Conservation (phyloP, 2,113 vertebrate species). For the Alosa alosa region DNA sequence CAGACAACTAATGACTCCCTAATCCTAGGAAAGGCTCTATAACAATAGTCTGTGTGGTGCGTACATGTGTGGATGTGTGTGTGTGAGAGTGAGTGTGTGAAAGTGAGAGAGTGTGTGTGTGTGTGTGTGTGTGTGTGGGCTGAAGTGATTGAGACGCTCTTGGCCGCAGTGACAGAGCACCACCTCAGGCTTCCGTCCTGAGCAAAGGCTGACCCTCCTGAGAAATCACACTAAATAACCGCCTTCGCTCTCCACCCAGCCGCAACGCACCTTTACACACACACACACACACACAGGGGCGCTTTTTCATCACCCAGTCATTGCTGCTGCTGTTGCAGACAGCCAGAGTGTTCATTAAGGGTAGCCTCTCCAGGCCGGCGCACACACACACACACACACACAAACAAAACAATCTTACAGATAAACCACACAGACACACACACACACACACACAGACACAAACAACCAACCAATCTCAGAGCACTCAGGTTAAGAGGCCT, state of each 20-base stretch:
- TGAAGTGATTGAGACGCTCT: background rate
- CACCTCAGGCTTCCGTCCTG: too few species aligned
- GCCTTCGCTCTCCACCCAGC: background rate
- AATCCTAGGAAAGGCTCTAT: background rate
- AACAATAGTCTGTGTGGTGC: background rate
- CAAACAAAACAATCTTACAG: background rate
- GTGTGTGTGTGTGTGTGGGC: background rate
- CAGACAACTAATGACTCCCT: background rate
- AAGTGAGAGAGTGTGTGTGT: conserved; percentile 19
- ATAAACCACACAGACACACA: background rate
- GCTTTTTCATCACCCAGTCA: background rate
- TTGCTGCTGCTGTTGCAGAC: background rate
- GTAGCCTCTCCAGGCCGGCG: background rate
- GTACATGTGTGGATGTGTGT: conserved; percentile 10
- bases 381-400: background rate
- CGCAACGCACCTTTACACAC: background rate
- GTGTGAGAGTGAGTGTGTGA: background rate
- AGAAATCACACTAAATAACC: background rate
- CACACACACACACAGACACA: background rate
- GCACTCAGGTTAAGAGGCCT: background rate
- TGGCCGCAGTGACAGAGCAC: too few species aligned
- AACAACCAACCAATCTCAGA: conserved; percentile 7
- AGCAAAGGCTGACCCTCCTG: background rate
- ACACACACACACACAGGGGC: background rate
- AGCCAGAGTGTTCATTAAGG: conserved; percentile 5